phyloP scores from a whole-genome alignment of 2,888 invertebrate genomes.

The Drosophila falleni region DNA sequence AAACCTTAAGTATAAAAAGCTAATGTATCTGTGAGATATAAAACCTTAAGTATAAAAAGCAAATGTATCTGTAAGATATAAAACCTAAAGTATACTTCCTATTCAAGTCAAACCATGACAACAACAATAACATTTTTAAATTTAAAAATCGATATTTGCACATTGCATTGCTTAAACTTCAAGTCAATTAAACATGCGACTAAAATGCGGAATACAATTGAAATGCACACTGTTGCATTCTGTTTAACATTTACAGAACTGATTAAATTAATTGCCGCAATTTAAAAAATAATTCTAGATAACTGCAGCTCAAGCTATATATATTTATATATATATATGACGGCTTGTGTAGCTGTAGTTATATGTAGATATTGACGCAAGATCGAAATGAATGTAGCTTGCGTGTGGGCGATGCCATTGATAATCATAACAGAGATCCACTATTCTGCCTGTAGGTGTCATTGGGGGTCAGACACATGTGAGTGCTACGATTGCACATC shows the following conservation, averaged over 20 bases:
- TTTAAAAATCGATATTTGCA: constrained; percentile 44
- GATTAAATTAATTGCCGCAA: constrained; percentile 72
- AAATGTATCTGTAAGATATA: not conserved
- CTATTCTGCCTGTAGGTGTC: constrained; percentile 49
- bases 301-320: constrained; percentile 11
- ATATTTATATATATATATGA: constrained; percentile 9
- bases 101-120: constrained; percentile 3
- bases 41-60: no score
- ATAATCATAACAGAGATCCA: constrained; percentile 16
- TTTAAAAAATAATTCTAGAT: constrained; percentile 49
- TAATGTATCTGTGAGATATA: no score
- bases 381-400: constrained; percentile 29
- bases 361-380: constrained; percentile 27
- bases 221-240: constrained; percentile 51
- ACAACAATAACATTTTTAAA: constrained; percentile 26
- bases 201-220: constrained; percentile 50
- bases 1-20: no score
- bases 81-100: not conserved
- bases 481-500: constrained; percentile 50
- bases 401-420: constrained; percentile 68
- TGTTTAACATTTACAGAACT: constrained; percentile 33
- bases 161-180: constrained; percentile 16
- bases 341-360: not conserved
- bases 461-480: constrained; percentile 62
- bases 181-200: constrained; percentile 57